Evolutionary conservation across 2,888 invertebrate genomes (phyloP), one percentile per base, ranked within the genome.

Genomic region (Tiliacea aurago): DNA sequence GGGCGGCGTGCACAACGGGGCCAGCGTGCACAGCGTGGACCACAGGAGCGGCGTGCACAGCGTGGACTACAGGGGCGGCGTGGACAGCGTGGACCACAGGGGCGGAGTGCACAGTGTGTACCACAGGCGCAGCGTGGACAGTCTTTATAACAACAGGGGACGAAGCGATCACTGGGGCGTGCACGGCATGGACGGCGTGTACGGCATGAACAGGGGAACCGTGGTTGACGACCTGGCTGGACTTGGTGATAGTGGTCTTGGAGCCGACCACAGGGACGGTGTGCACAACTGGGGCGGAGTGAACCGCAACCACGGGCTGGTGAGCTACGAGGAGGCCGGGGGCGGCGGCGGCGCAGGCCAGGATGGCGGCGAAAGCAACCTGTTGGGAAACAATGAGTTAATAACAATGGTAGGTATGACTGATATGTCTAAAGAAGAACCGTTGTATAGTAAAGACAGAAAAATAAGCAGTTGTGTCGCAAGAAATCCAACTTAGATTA

Each of bases 281-380:
- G 79, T 92, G 93, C 23, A 95, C 92, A 20, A 94, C 91, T 1
- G 95, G 93, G 9, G 93, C 71, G 20, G 90, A 56, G 51, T 92
- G 84, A 70, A 94, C 93, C 15, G 94, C 91, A 66, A 95, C 95
- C 55, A 94, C 92, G 59, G 94, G 94, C 68, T 94, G 89, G 82
- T 94, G 94, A 45, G 91, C 87, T 61, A 94, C 76, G 4, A 95
- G 85, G n/a, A 95, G 88, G 55, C 95, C 95, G 11, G 96, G 95
- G 33, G 95, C 94, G 86, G 96, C 96, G 70, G 95, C 95, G 79
- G 92, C 96, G 91, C 93, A 95, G 81, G 96, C 97, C 90, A 97
- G 85, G 89, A 97, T 78, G 81, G 96, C 95, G 88, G 93, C 92
- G 90, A 97, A 94, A 70, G 94, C 94, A 83, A 97, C 90, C 97